Conservation (phyloP, 1,140 invertebrate species). For the Papilio xuthus region DNA sequence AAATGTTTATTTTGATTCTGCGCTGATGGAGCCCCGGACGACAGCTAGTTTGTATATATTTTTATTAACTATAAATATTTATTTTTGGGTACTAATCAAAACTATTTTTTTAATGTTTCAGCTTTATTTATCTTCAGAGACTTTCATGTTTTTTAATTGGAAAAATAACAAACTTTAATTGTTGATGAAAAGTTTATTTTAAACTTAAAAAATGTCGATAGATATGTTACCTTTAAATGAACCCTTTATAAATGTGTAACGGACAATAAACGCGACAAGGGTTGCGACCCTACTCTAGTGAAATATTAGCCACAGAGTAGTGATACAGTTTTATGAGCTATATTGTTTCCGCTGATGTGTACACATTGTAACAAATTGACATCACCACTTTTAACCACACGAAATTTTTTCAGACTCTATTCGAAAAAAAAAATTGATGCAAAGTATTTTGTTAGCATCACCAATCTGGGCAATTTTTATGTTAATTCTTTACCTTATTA, state of each 20-base stretch:
- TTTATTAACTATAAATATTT: no score
- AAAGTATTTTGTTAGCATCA: neutral
- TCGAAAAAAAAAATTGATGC: neutral
- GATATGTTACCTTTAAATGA: constrained; percentile 70
- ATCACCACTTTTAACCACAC: neutral
- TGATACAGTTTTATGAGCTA: constrained; percentile 15
- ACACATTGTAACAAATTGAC: constrained; percentile 29
- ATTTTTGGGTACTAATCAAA: no score
- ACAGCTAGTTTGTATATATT: no score
- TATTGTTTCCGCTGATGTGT: constrained; percentile 33
- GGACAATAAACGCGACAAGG: constrained; percentile 58
- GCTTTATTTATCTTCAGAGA: no score
- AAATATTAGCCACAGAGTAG: constrained; percentile 6
- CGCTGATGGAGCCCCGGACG: no score
- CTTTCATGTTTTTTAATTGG: no score
- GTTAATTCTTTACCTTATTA: no score
- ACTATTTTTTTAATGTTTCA: no score
- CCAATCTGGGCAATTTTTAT: no score
- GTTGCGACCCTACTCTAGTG: constrained; percentile 1
- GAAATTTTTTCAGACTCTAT: neutral
- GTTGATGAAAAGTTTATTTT: neutral
- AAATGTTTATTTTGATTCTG: no score
- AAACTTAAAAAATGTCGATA: constrained; percentile 38
- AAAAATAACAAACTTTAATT: no score
- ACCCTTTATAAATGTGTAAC: constrained; percentile 62